phyloP scores from a whole-genome alignment of 2,113 vertebrate genomes.

The Strigops habroptila region DNA sequence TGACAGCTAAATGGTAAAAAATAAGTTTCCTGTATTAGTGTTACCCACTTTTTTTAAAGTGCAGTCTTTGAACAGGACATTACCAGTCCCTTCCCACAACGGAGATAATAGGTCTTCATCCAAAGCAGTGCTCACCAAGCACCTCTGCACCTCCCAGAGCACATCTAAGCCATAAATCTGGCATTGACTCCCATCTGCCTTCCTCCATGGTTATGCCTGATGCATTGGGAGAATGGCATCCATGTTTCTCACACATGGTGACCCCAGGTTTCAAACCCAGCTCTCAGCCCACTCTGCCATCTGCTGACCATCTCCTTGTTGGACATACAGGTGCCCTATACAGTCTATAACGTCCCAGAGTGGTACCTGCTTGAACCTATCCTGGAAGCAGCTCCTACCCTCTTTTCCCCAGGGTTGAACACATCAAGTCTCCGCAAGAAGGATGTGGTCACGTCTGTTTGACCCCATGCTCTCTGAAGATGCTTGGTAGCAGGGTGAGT shows the following conservation, averaged over 20 bases:
- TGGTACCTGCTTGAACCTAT: not conserved
- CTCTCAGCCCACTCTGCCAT: not conserved
- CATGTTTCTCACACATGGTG: accelerated
- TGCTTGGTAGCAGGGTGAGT: not conserved
- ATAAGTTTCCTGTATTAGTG: not conserved
- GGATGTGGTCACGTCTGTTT: not conserved
- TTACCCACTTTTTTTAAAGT: not conserved
- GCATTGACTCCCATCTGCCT: not conserved
- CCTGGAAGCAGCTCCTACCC: not conserved
- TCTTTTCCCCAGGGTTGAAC: not conserved
- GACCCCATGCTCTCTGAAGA: not conserved
- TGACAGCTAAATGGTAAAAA: not conserved
- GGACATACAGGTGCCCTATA: not conserved
- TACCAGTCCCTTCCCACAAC: not conserved
- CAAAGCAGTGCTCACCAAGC: not conserved
- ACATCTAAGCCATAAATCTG: not conserved
- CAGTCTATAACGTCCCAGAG: not conserved
- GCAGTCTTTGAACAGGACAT: not conserved
- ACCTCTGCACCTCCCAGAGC: not conserved
- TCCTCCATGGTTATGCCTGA: not conserved
- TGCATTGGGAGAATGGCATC: not conserved
- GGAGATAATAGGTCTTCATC: not conserved
- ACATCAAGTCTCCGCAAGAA: not conserved
- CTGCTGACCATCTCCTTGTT: not conserved
- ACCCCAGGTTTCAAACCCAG: not conserved